These are phyloP conservation scores for Zaprionus ornatus DNA, from an alignment of 1,140 invertebrate species.

Conservation along the genomic window DNA sequence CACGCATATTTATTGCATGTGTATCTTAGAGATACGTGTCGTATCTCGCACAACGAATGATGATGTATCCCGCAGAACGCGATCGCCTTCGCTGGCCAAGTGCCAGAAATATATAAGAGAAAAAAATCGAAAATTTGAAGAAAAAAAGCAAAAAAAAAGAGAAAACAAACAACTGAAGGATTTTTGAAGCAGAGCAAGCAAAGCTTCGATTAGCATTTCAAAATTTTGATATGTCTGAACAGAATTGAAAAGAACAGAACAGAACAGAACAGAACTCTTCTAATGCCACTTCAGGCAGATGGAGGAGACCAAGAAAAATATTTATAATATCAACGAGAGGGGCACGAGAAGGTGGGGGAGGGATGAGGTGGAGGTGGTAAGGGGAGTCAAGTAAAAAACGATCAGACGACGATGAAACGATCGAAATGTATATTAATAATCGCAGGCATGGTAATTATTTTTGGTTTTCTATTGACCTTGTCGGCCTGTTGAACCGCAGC, in stretches of 20 bases:
- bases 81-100: not conserved
- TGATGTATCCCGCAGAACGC: not conserved
- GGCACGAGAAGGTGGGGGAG: not conserved
- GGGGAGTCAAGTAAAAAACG: not conserved
- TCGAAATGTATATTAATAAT: conserved; percentile 58
- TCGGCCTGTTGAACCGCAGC: conserved; percentile 28
- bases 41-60: conserved; percentile 9
- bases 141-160: not conserved
- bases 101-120: conserved; percentile 4
- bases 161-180: conserved; percentile 5
- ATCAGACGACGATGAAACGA: not conserved
- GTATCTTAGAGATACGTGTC: conserved; percentile 19
- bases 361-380: not conserved
- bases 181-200: conserved; percentile 10
- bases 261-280: not conserved
- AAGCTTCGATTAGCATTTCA: conserved; percentile 19
- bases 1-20: conserved; percentile 28
- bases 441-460: conserved; percentile 59
- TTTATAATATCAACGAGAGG: not conserved
- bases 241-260: not conserved
- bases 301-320: not conserved
- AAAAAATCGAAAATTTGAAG: not conserved
- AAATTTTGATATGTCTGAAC: not conserved
- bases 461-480: conserved; percentile 58
- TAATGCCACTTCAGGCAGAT: conserved; percentile 2